Evolutionary conservation across 2,113 vertebrate genomes (phyloP).

Genomic region (Procavia capensis): DNA sequence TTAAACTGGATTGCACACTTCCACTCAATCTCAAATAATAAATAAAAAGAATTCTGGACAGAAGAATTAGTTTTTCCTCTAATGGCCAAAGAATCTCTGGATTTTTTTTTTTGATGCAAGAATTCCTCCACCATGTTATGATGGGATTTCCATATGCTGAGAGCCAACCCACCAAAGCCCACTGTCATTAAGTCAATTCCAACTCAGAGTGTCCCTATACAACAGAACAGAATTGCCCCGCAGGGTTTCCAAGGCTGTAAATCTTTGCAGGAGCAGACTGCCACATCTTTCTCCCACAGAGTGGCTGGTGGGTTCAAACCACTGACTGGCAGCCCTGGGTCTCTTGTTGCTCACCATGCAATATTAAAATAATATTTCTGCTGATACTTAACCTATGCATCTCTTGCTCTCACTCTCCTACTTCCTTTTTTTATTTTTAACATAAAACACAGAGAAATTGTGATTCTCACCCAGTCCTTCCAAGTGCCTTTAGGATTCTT

Average conservation of each 20-base stretch:
- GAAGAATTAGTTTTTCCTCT: not conserved
- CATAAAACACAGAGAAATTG: not conserved
- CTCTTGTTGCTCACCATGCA: not conserved
- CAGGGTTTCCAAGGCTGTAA: too few species aligned
- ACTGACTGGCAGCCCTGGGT: not conserved
- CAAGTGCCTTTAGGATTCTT: conserved; percentile 89
- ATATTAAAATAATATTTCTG: not conserved
- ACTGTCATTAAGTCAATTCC: too few species aligned
- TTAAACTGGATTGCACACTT: too few species aligned
- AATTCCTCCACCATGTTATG: not conserved
- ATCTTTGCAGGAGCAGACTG: too few species aligned
- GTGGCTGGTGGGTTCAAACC: too few species aligned
- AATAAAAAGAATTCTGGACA: not conserved
- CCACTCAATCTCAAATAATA: too few species aligned
- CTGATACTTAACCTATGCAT: not conserved
- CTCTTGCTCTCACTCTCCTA: too few species aligned
- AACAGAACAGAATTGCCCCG: too few species aligned
- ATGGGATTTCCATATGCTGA: not conserved
- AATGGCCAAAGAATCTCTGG: not conserved
- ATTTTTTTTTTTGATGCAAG: not conserved
- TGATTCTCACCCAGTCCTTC: conserved; percentile 89
- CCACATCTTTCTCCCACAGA: too few species aligned
- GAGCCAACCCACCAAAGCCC: not conserved
- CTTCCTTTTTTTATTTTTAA: not conserved
- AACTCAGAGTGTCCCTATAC: too few species aligned